Conservation (phyloP, 1,140 invertebrate genomes). For the Akabosia matsudoensis region DNA sequence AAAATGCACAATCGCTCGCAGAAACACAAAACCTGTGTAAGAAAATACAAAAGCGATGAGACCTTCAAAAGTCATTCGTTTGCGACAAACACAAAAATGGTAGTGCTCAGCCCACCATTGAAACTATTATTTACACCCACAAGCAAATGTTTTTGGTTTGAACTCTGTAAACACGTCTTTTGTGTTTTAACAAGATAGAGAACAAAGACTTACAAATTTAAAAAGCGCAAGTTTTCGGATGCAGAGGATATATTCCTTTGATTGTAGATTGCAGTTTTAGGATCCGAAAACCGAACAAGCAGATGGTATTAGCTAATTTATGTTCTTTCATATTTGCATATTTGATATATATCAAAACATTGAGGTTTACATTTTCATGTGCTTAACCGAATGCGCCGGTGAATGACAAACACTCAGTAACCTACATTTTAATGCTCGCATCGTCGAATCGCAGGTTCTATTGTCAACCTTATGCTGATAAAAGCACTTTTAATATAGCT, state of each 20-base stretch:
- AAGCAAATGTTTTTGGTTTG: not conserved
- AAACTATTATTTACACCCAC: slow-evolving; percentile 18
- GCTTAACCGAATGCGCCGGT: no score
- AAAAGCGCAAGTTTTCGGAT: no score
- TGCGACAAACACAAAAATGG: not conserved
- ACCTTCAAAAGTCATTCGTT: not conserved
- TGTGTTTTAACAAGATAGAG: not conserved
- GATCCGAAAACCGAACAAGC: no score
- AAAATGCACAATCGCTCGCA: not conserved
- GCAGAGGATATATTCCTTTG: no score
- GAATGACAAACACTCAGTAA: not conserved
- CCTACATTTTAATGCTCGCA: not conserved
- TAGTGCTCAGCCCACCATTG: not conserved
- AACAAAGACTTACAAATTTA: no score
- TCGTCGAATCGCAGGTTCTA: not conserved
- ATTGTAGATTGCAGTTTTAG: no score
- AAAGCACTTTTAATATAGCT: not conserved
- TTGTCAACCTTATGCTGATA: not conserved
- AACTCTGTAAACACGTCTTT: not conserved
- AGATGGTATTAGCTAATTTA: no score
- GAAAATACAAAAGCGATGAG: not conserved
- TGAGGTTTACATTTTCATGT: no score
- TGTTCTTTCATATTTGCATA: no score
- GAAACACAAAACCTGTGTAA: not conserved
- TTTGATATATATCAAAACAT: no score